phyloP scores from a whole-genome alignment of 2,797 vertebrate genomes.

The Hemibagrus guttatus region DNA sequence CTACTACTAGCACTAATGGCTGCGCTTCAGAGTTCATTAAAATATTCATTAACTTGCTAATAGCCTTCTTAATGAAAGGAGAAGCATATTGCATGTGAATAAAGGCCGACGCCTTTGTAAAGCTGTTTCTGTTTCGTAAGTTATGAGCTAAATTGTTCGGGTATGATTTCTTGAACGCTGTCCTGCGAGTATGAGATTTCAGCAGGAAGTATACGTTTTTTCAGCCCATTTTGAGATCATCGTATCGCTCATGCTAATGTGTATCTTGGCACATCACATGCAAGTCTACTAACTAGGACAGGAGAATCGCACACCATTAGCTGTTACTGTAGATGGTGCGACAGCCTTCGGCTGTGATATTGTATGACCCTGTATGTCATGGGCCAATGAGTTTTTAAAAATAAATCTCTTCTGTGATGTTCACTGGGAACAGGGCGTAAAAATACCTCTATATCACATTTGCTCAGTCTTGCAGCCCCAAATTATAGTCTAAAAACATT shows the following conservation, averaged over 20 bases:
- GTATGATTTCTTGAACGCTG: not conserved
- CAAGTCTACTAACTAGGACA: not conserved
- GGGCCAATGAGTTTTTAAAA: not conserved
- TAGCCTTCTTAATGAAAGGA: not conserved
- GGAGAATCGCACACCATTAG: not conserved
- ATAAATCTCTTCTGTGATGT: not conserved
- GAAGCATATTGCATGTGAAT: not conserved
- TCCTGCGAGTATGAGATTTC: not conserved
- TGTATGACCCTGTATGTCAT: conserved; percentile 2
- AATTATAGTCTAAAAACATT: not conserved
- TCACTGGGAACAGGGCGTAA: not conserved
- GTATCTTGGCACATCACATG: not conserved
- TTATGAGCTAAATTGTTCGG: not conserved
- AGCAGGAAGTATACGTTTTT: not conserved
- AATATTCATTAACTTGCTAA: not conserved
- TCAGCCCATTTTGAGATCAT: not conserved
- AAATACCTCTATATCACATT: not conserved
- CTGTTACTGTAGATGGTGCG: not conserved
- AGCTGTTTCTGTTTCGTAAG: not conserved
- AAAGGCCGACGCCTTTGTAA: not conserved
- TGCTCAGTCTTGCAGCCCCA: not conserved
- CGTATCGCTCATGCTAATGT: not conserved
- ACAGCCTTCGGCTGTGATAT: not conserved
- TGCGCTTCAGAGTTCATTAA: not conserved
- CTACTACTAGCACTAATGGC: not conserved